These are phyloP conservation scores for Blastomussa wellsi DNA, from an alignment of 92 coral and sea anemone genomes.

Conservation along the genomic window DNA sequence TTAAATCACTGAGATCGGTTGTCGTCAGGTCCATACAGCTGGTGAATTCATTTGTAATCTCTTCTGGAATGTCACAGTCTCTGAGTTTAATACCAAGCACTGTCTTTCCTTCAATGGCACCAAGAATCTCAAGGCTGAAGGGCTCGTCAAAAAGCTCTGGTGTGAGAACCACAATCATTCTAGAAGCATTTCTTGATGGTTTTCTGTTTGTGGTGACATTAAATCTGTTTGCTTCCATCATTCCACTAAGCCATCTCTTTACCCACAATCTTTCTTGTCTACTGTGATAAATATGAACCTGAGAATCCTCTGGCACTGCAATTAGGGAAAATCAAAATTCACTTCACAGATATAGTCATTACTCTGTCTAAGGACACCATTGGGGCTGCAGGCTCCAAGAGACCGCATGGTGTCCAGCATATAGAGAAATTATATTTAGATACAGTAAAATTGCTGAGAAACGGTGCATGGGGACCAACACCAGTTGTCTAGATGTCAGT, in stretches of 20 bases:
- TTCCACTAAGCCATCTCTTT: constrained; percentile 67
- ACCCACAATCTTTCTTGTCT: constrained; percentile 68
- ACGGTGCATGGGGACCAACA: too few relatives aligned
- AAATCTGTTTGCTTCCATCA: constrained; percentile 70
- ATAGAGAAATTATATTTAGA: too few relatives aligned
- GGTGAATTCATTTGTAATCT: constrained; percentile 19
- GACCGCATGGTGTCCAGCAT: too few relatives aligned
- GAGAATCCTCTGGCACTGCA: constrained; percentile 69
- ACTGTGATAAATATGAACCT: constrained; percentile 78
- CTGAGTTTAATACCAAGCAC: constrained; percentile 53
- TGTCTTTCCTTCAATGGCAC: constrained; percentile 16
- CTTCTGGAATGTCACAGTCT: constrained; percentile 37
- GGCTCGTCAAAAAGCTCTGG: constrained; percentile 51
- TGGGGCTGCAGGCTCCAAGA: too few relatives aligned
- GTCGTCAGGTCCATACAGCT: constrained; percentile 47
- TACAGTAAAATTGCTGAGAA: too few relatives aligned
- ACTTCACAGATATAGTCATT: too few relatives aligned
- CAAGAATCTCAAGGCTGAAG: constrained; percentile 1
- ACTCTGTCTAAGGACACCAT: too few relatives aligned
- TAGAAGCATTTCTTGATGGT: constrained; percentile 36
- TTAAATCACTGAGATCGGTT: constrained; percentile 44
- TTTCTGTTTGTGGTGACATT: constrained; percentile 58
- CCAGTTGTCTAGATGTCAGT: too few relatives aligned
- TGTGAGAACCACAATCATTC: constrained; percentile 65
- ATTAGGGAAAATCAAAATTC: too few relatives aligned